A percentile compares a stretch with the other conserved stretches of the same genome.
Conservation (phyloP, 2,888 invertebrate genomes). For the Volucella inanis region DNA sequence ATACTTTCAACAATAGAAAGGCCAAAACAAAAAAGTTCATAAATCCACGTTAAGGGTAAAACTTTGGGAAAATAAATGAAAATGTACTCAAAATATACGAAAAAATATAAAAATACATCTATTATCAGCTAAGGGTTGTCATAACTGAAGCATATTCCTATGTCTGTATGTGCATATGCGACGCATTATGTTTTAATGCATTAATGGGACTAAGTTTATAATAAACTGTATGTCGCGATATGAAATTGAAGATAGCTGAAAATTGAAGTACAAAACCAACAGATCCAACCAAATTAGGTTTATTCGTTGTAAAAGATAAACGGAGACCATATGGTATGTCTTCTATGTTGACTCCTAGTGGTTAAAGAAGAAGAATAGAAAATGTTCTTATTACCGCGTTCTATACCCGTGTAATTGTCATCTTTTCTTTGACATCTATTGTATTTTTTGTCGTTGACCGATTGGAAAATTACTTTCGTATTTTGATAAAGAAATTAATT, state of each 20-base stretch:
- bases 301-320: slow-evolving; percentile 12
- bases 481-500: slow-evolving; percentile 10
- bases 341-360: neutral
- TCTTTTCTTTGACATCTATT: slow-evolving; percentile 15
- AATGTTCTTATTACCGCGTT: neutral
- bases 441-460: slow-evolving; percentile 29
- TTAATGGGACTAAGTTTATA: slow-evolving; percentile 53
- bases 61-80: slow-evolving; percentile 13
- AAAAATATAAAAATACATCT: slow-evolving; percentile 39
- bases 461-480: slow-evolving; percentile 32
- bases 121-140: slow-evolving; percentile 16
- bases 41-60: slow-evolving; percentile 22
- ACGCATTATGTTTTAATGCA: slow-evolving; percentile 50
- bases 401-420: slow-evolving; percentile 28
- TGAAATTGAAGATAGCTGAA: neutral
- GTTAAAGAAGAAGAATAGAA: slow-evolving; percentile 6
- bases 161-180: too few relatives aligned
- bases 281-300: slow-evolving; percentile 31
- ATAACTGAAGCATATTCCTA: slow-evolving; percentile 46
- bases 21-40: neutral
- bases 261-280: neutral
- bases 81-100: neutral
- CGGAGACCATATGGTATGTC: neutral
- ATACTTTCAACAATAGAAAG: slow-evolving; percentile 9
- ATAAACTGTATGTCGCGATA: slow-evolving; percentile 13